A percentile compares a stretch with the other conserved stretches of the same genome.
Evolutionary conservation across 2,888 invertebrate genomes (phyloP).

Genomic region (Tethea ocularis): DNA sequence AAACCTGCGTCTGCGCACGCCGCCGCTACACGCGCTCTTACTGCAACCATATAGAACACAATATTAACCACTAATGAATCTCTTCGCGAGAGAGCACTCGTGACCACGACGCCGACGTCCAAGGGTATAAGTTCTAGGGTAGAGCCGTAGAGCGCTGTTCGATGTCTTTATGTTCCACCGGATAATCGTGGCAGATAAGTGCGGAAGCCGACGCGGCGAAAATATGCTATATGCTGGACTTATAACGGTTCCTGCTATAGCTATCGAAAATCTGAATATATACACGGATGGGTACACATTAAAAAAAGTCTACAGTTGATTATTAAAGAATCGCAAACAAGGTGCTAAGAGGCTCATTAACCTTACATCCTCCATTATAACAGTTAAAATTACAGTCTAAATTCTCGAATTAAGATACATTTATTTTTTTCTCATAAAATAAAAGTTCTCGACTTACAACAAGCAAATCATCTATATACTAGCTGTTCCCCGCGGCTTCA

Average conservation of each 20-base stretch:
- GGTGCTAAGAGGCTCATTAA: no score
- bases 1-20: conserved; percentile 2
- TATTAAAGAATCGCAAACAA: no score
- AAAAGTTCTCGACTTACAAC: no score
- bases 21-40: background rate
- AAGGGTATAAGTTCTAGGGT: conserved; percentile 32
- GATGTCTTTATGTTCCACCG: conserved; percentile 27
- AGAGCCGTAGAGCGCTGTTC: conserved; percentile 14
- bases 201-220: background rate
- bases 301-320: no score
- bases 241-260: background rate
- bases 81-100: conserved; percentile 18
- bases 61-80: conserved; percentile 8
- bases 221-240: background rate
- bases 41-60: background rate
- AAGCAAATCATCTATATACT: no score
- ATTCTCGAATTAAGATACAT: no score
- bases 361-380: no score
- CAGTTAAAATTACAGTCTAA: no score
- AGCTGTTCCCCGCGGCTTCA: no score
- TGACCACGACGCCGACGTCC: conserved; percentile 20
- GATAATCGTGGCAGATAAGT: conserved; percentile 4
- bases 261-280: background rate
- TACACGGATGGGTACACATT: no score
- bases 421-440: no score